Base-by-base conservation (phyloP, 2,888 invertebrate genomes). In the Incurvaria masculella region DNA sequence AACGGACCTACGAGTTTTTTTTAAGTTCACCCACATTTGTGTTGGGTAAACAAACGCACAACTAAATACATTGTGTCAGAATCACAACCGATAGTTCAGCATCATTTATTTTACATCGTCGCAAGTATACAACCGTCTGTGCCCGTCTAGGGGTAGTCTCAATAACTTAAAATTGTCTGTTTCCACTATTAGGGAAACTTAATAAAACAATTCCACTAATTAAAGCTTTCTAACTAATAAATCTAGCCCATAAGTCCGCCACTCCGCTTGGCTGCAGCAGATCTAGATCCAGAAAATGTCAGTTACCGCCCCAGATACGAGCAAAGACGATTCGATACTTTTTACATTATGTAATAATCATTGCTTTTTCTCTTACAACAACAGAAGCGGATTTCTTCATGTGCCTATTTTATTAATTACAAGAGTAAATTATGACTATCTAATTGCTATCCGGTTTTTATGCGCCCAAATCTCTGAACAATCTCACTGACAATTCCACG, bases 41-140 rank as follows among this genome's bases (percentile, higher is more conserved):
- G 23, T 23, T 10, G 23, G 23, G 5, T 23, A 23, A 8, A 11
- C 27, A 14, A 27, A 27, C 16, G 6, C 4, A 41, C 41, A 41
- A 41, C 41, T 21, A 41, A 18, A 33, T 11, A 33, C 14, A 18
- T 21, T 41, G 41, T 21, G 41, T 20, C 41, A 64, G 70, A 75
- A 74, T 78, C 78, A 78, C 78, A 78, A 78, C 78, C 78, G 74
- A 78, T 76, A 75, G 74, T 74, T 73, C 18, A 33, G 14, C 33
- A 33, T 14, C 14, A 10, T 23, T 23, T 23, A 4, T 23, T 23
- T 33, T 33, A 33, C 33, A n/a, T n/a, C n/a, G n/a, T n/a, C 33
- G 14, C 8, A 33, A 11, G 14, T 14, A 33, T 14, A 33, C 33
- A 6, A 33, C 33, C 14, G 14, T 33, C 33, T 33, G 11, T 3